Evolutionary conservation across 2,797 vertebrate species (phyloP).

Genomic region (Pantherophis alleghaniensis): DNA sequence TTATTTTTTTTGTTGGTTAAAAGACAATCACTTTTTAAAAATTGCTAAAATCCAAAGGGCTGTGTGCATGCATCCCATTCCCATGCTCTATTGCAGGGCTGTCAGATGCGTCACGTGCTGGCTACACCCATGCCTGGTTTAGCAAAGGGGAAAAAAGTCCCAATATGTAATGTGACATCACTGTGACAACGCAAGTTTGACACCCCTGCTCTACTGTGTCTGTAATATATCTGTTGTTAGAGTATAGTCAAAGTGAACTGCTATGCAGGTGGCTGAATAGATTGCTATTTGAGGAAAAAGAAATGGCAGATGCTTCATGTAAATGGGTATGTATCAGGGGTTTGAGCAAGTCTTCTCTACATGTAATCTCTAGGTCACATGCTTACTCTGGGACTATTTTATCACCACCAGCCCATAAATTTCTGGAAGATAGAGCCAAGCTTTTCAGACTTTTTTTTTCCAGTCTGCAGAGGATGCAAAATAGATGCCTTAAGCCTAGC

Average conservation of each 20-base stretch:
- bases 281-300: neutral
- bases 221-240: neutral
- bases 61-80: neutral
- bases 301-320: neutral
- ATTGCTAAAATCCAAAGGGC: neutral
- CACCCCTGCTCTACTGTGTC: neutral
- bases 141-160: too few relatives aligned
- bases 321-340: neutral
- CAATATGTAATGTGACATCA: too few relatives aligned
- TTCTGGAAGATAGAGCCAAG: neutral
- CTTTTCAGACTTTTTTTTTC: neutral
- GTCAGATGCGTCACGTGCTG: too few relatives aligned
- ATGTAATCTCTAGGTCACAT: neutral
- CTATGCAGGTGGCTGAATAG: neutral
- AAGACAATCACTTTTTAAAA: neutral
- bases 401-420: neutral
- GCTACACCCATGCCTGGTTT: too few relatives aligned
- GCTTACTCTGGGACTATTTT: neutral
- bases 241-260: neutral
- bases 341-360: neutral
- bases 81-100: neutral
- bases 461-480: neutral
- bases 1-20: neutral
- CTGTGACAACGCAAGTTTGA: too few relatives aligned
- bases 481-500: neutral